Conservation (phyloP, 2,797 vertebrate genomes). For the Onychomys torridus region DNA sequence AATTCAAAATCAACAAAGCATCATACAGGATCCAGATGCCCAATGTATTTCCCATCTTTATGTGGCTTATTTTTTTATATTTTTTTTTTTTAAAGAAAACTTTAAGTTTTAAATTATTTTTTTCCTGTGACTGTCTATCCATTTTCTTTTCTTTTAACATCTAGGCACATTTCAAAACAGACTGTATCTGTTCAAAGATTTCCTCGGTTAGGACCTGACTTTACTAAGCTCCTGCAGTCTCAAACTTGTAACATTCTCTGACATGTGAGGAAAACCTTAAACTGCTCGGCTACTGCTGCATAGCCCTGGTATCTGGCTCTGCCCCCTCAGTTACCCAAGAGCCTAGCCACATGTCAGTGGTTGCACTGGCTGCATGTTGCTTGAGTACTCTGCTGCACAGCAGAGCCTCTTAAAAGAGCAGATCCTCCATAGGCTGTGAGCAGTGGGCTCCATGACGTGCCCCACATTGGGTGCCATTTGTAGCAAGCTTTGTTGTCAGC, state of each 20-base stretch:
- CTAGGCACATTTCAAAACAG: not conserved
- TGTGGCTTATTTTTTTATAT: not conserved
- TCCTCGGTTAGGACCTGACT: not conserved
- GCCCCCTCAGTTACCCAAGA: not conserved
- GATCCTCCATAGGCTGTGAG: not conserved
- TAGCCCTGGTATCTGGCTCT: not conserved
- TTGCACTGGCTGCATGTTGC: not conserved
- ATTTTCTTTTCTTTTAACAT: not conserved
- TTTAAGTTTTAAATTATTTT: not conserved
- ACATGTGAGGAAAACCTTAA: not conserved
- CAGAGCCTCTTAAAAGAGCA: not conserved
- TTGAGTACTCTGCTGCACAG: not conserved
- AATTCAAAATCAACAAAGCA: not conserved
- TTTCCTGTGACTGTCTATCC: not conserved
- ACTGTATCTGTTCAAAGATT: not conserved
- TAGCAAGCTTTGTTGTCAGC: not conserved
- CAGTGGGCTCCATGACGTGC: not conserved
- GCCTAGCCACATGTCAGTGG: not conserved
- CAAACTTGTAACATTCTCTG: not conserved
- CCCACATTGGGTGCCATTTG: not conserved
- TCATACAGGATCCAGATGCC: not conserved
- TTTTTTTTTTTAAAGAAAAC: not conserved
- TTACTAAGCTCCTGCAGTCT: not conserved
- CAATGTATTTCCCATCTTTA: too few species aligned
- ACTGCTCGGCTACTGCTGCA: not conserved